Base-by-base conservation (phyloP, 2,888 invertebrate species). In the Onthophagus sagittarius region DNA sequence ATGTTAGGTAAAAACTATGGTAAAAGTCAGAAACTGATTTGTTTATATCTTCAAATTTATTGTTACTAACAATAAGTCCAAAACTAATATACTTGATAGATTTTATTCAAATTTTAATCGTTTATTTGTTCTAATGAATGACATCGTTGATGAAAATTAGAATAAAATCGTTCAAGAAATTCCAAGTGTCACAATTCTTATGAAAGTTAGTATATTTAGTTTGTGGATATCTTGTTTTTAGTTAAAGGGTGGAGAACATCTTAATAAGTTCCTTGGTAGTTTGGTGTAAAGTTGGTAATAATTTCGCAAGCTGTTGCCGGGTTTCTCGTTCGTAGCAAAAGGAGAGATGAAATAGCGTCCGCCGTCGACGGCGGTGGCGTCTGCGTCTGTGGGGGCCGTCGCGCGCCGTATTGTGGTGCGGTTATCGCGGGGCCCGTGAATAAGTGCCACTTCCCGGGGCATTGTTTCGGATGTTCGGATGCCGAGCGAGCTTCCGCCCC, bases 401-500 rank as follows among this genome's bases (percentile, higher is more conserved):
- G 23, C 23, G 13, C 39, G 15, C 71, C 32, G 39, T 71, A 71
- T 71, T 64, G 64, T 64, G 63, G 31, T 71, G 71, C 64, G 71
- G 71, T 71, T 71, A 64, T 71, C 65, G 63, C 13, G 31, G 39
- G 71, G 32, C 63, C 23, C 39, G 15, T 63, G 71, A 39, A 64
- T 64, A 65, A 39, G 71, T 71, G 71, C 15, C 65, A 71, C 32
- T 71, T 71, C 65, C 71, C 63, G 11, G 71, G n/a, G 64, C 64
- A 64, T 71, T 71, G 71, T 71, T 71, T 71, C 39, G 71, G 64
- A 39, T 71, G 64, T 64, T 71, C 64, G 71, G 63, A 23, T 32
- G 39, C 63, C 33, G 15, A 31, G 64, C 70, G 72, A 72, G 72
- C 71, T 72, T 72, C 70, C 73, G 69, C 67, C 70, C 77, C 78